Percentiles rank a stretch among this genome's conserved stretches.
Conservation (phyloP, 1,140 invertebrate species). For the Dysdera silvatica region DNA sequence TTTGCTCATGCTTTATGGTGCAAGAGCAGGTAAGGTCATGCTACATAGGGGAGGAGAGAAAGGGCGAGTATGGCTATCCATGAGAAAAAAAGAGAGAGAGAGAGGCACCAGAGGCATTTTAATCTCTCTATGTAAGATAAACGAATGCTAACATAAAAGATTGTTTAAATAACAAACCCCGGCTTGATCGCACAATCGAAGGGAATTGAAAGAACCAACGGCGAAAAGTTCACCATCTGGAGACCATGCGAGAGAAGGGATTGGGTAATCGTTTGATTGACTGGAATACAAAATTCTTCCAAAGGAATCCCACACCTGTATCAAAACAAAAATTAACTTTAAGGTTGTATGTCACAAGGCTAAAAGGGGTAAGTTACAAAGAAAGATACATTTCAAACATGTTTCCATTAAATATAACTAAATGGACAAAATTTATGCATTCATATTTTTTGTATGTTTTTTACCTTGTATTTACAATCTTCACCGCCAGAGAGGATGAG, state of each 20-base stretch:
- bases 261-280: constrained; percentile 73
- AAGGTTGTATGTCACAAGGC: not conserved
- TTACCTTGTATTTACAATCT: constrained; percentile 83
- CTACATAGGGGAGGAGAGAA: no score
- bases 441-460: not conserved
- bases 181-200: constrained; percentile 83
- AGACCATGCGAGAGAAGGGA: constrained; percentile 83
- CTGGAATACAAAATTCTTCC: constrained; percentile 79
- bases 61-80: no score
- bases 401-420: not conserved
- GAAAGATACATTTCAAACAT: not conserved
- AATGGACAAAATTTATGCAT: no score
- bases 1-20: no score
- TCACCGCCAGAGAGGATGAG: constrained; percentile 88
- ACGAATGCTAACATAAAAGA: no score
- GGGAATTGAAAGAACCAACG: constrained; percentile 84
- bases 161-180: constrained; percentile 63
- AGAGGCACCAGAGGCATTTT: no score
- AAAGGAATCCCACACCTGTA: constrained; percentile 77
- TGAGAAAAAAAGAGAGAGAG: no score
- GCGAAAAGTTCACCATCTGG: constrained; percentile 84
- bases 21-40: no score
- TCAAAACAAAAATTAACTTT: not conserved
- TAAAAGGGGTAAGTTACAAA: no score
- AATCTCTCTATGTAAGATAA: no score